These are phyloP conservation scores for Sigmodon hispidus DNA, from an alignment of 2,113 vertebrate species.

Conservation along the genomic window DNA sequence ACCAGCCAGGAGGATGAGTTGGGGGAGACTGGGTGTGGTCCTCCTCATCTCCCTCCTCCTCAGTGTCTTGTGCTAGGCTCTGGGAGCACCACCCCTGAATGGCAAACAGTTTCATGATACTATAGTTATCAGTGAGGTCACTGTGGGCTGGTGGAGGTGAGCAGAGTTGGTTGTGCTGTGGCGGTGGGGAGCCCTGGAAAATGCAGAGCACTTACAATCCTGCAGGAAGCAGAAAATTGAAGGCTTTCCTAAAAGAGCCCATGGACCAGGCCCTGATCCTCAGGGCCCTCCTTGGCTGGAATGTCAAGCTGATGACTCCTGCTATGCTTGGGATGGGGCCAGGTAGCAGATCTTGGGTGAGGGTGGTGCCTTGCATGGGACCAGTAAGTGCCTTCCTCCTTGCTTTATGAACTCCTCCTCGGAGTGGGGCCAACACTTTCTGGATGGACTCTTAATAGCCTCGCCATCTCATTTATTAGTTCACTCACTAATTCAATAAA, in stretches of 20 bases:
- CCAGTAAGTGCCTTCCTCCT: not conserved
- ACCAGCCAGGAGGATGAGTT: not conserved
- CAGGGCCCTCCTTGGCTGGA: not conserved
- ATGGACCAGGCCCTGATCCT: fast-evolving
- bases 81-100: not conserved
- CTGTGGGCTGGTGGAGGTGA: fast-evolving
- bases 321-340: not conserved
- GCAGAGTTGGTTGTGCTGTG: fast-evolving
- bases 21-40: too few species aligned
- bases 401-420: not conserved
- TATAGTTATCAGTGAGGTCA: fast-evolving
- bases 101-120: too few species aligned
- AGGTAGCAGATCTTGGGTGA: not conserved
- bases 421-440: not conserved
- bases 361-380: fast-evolving
- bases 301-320: not conserved
- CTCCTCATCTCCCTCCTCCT: not conserved
- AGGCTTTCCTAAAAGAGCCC: not conserved
- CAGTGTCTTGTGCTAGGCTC: not conserved
- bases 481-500: not conserved
- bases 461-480: not conserved
- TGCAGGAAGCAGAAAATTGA: fast-evolving
- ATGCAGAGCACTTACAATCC: not conserved
- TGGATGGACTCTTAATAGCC: not conserved
- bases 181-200: too few species aligned